These are phyloP conservation scores for Drosophila ambigua DNA, from an alignment of 1,140 invertebrate species.

Conservation along the genomic window DNA sequence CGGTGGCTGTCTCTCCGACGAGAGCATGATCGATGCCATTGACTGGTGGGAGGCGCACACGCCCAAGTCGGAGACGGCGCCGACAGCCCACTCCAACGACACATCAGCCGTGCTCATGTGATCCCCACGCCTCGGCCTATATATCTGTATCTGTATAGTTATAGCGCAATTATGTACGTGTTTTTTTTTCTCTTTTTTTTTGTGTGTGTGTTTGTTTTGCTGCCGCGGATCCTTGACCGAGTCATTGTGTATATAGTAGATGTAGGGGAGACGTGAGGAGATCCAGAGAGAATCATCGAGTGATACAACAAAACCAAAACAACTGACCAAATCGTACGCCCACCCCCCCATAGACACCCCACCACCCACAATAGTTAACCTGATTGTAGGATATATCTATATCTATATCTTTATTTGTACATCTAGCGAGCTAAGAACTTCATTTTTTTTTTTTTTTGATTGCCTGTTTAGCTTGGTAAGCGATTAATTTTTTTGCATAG, in stretches of 20 bases:
- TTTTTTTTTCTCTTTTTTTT: slow-evolving; percentile 17
- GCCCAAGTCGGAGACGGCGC: slow-evolving; percentile 70
- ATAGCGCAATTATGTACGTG: neutral
- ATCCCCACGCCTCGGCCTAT: neutral
- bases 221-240: slow-evolving; percentile 23
- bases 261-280: neutral
- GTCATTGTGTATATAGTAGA: slow-evolving; percentile 40
- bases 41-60: slow-evolving; percentile 85
- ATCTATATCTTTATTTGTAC: slow-evolving; percentile 17
- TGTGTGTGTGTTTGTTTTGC: no score
- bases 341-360: neutral
- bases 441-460: slow-evolving; percentile 30
- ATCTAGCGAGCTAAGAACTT: neutral
- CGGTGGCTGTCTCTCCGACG: slow-evolving; percentile 72
- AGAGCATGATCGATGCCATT: slow-evolving; percentile 84
- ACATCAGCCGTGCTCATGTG: slow-evolving; percentile 32
- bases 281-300: slow-evolving; percentile 42
- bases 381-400: slow-evolving; percentile 16
- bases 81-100: slow-evolving; percentile 36
- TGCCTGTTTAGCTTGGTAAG: slow-evolving; percentile 16
- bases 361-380: slow-evolving; percentile 16
- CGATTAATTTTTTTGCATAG: slow-evolving; percentile 55
- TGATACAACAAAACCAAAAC: slow-evolving; percentile 55
- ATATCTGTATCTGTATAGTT: no score
- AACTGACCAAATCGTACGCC: slow-evolving; percentile 14